Percentiles rank a stretch among this genome's conserved stretches.
These are phyloP conservation scores for Papilio machaon DNA, from an alignment of 1,140 invertebrate genomes.

Conservation along the genomic window DNA sequence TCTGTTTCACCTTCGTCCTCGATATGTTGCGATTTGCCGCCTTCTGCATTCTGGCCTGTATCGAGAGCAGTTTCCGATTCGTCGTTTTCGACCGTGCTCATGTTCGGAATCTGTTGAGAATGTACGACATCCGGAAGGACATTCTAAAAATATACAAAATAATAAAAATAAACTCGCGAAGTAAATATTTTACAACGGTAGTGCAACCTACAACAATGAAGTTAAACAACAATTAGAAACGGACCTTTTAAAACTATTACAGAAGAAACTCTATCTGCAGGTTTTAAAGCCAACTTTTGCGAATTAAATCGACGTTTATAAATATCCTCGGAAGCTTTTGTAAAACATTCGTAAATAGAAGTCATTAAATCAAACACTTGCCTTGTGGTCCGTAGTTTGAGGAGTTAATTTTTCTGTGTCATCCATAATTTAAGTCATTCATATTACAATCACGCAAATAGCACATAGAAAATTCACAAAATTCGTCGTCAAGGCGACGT, in stretches of 20 bases:
- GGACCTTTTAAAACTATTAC: constrained; percentile 16
- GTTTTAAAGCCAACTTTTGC: constrained; percentile 42
- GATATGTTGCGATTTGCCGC: constrained; percentile 48
- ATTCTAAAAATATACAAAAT: constrained; percentile 80
- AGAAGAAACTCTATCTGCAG: not conserved
- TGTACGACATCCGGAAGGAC: constrained; percentile 80
- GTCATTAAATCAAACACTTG: constrained; percentile 48
- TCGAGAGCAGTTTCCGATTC: constrained; percentile 53
- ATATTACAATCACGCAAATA: constrained; percentile 68
- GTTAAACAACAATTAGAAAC: not conserved
- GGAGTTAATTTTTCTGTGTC: constrained; percentile 61
- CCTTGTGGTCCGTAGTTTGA: constrained; percentile 65
- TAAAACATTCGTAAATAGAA: constrained; percentile 38
- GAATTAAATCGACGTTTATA: constrained; percentile 51
- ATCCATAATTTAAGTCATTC: constrained; percentile 77
- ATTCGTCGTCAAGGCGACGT: constrained; percentile 78
- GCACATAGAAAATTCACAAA: constrained; percentile 66
- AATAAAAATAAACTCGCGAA: constrained; percentile 66
- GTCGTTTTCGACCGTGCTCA: constrained; percentile 52
- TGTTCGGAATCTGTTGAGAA: constrained; percentile 72
- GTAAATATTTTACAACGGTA: constrained; percentile 36
- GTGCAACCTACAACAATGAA: constrained; percentile 6
- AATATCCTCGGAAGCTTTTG: constrained; percentile 52
- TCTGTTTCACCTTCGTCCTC: constrained; percentile 63
- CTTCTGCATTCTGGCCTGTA: constrained; percentile 45